Percentiles rank a stretch among this genome's conserved stretches.
These are phyloP conservation scores for Nasonia giraulti DNA, from an alignment of 1,140 invertebrate species.

Conservation along the genomic window DNA sequence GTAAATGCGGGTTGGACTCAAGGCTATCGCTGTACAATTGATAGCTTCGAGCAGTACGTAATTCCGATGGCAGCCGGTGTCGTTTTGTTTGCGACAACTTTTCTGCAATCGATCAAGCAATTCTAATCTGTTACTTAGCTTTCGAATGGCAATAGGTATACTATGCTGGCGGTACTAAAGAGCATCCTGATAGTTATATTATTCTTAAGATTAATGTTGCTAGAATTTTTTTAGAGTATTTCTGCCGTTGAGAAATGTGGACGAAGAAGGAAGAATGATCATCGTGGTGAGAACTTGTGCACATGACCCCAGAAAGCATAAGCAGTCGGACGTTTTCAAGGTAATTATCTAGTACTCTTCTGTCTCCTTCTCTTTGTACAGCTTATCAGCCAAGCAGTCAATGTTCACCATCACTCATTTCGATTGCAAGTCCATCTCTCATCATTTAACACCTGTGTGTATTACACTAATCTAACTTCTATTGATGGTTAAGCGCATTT, in stretches of 20 bases:
- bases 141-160: neutral
- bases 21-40: neutral
- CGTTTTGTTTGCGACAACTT: neutral
- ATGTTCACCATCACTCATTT: no score
- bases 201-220: constrained; percentile 1
- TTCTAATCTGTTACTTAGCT: neutral
- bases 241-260: constrained; percentile 75
- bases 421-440: neutral
- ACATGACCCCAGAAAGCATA: constrained; percentile 76
- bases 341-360: constrained; percentile 53
- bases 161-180: neutral
- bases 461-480: neutral
- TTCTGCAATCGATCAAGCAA: neutral
- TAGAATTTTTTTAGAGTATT: constrained; percentile 70
- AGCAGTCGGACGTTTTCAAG: constrained; percentile 78
- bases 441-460: neutral
- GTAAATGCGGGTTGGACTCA: neutral
- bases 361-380: neutral
- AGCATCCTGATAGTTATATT: neutral
- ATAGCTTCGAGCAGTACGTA: neutral
- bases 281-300: constrained; percentile 76
- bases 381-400: no score
- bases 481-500: neutral
- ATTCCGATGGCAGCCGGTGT: neutral
- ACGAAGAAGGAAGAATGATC: constrained; percentile 74